phyloP scores from a whole-genome alignment of 92 coral and sea anemone genomes.

The Pocillopora grandis region DNA sequence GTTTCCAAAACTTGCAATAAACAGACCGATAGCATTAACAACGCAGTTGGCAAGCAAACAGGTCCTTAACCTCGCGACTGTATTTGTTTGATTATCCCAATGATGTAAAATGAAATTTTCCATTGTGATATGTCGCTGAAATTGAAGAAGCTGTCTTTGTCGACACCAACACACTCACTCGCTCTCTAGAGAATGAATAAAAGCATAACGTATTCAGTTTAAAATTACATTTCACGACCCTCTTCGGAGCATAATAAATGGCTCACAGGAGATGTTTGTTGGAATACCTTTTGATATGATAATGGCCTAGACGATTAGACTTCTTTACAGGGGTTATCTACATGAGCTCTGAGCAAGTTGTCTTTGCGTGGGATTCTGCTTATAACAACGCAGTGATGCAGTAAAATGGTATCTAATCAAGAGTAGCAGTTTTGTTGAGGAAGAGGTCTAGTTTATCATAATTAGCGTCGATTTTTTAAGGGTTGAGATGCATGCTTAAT shows the following conservation, averaged over 20 bases:
- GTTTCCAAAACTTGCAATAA: constrained; percentile 18
- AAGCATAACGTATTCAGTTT: neutral
- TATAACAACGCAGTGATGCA: neutral
- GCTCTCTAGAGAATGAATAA: too few relatives aligned
- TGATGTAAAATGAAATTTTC: constrained; percentile 6
- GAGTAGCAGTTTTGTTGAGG: neutral
- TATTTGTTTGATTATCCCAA: constrained; percentile 5
- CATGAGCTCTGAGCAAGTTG: neutral
- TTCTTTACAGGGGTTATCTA: neutral
- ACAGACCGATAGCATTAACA: constrained; percentile 9
- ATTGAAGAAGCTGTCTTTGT: neutral
- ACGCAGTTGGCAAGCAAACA: constrained; percentile 27
- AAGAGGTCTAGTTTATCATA: neutral
- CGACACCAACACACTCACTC: neutral
- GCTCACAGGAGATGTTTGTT: neutral
- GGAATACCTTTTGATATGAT: neutral
- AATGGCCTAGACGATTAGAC: neutral
- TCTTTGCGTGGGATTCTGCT: neutral
- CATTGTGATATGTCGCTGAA: neutral
- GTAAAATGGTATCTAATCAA: neutral
- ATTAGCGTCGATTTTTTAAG: too few relatives aligned
- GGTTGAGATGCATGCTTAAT: too few relatives aligned
- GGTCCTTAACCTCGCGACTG: constrained; percentile 12
- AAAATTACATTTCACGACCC: neutral
- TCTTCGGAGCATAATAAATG: neutral